phyloP scores from a whole-genome alignment of 2,113 vertebrate species.

The Charina bottae region DNA sequence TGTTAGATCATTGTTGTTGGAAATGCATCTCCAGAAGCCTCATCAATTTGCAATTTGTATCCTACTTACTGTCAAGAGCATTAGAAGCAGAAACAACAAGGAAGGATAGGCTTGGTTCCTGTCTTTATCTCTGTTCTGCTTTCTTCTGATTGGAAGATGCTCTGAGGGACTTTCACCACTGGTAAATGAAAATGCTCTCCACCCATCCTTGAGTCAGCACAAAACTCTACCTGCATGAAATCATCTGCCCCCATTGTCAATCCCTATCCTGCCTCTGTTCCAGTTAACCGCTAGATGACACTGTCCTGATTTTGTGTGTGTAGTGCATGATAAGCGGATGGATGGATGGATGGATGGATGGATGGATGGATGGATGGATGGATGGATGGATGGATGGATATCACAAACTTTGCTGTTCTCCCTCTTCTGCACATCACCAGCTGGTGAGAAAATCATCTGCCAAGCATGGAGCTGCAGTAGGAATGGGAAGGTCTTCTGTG shows the following conservation, averaged over 20 bases:
- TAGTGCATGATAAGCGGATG: not conserved
- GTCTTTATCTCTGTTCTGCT: not conserved
- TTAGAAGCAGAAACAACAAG: not conserved
- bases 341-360: too few relatives aligned
- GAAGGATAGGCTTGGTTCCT: not conserved
- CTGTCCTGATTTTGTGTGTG: not conserved
- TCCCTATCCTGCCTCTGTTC: not conserved
- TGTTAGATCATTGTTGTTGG: not conserved
- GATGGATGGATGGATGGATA: not conserved
- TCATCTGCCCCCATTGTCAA: not conserved
- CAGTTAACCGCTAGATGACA: not conserved
- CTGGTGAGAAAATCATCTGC: not conserved
- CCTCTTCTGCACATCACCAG: not conserved
- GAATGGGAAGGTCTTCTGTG: not conserved
- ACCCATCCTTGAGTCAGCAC: not conserved
- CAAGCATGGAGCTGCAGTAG: not conserved
- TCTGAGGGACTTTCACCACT: not conserved
- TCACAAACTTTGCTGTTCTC: not conserved
- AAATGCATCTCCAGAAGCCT: not conserved
- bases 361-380: too few relatives aligned
- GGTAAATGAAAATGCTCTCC: not conserved
- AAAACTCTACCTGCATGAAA: not conserved
- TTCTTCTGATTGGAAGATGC: not conserved
- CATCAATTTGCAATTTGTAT: not conserved
- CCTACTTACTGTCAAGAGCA: not conserved